Percentiles rank a stretch among this genome's conserved stretches.
Conservation (phyloP, 2,888 invertebrate genomes). For the Podotricha telesiphe region DNA sequence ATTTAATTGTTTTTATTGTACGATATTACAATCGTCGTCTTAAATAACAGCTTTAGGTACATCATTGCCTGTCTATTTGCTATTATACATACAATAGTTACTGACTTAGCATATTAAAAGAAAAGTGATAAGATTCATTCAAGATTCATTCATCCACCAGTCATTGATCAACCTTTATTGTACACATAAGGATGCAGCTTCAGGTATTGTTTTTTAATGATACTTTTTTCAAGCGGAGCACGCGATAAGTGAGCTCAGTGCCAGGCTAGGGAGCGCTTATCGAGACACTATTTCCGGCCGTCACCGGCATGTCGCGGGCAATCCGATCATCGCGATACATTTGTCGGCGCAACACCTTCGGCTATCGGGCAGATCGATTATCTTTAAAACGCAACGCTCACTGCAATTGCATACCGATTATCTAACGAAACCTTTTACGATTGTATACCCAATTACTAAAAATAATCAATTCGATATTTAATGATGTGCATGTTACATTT, state of each 20-base stretch:
- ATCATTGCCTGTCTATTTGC: too few species aligned
- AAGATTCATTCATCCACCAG: too few species aligned
- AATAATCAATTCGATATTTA: conserved; percentile 42
- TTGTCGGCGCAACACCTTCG: conserved; percentile 73
- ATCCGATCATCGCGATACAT: conserved; percentile 80
- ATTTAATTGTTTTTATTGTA: too few species aligned
- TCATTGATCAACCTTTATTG: conserved; percentile 1
- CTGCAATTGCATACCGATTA: conserved; percentile 74
- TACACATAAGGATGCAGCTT: conserved; percentile 42
- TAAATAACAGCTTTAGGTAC: too few species aligned
- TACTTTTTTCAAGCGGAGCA: conserved; percentile 73
- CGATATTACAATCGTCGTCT: too few species aligned
- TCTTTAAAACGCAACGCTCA: conserved; percentile 63
- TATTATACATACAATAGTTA: too few species aligned
- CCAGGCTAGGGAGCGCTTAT: conserved; percentile 78
- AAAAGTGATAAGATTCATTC: too few species aligned
- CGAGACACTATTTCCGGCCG: conserved; percentile 80
- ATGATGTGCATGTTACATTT: conserved; percentile 34
- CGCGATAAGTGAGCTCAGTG: conserved; percentile 73
- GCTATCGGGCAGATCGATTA: conserved; percentile 64
- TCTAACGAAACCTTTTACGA: conserved; percentile 66
- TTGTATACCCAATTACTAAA: conserved; percentile 53
- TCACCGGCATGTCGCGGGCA: conserved; percentile 69
- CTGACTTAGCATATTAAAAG: too few species aligned
- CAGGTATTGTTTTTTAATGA: conserved; percentile 76